Evolutionary conservation across 2,113 vertebrate species (phyloP).

Genomic region (Pelecanoides urinatrix): DNA sequence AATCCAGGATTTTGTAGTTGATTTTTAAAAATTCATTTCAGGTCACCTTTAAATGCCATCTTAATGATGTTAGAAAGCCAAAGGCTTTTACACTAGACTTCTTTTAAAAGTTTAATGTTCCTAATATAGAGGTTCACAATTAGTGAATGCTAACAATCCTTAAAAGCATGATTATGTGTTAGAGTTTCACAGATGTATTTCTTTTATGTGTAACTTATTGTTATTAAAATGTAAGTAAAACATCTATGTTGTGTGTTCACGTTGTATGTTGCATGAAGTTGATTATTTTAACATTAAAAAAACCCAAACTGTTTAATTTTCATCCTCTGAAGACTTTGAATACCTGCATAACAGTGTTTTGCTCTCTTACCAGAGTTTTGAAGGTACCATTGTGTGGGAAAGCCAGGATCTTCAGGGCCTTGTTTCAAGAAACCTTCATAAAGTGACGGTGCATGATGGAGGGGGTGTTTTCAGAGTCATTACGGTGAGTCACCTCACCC

Average conservation of each 20-base stretch:
- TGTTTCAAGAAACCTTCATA: constrained; percentile 81
- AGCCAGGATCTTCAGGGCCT: constrained; percentile 84
- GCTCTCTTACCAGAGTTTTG: constrained; percentile 85
- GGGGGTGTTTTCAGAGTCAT: constrained; percentile 90
- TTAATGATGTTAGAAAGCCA: neutral
- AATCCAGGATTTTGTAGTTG: neutral
- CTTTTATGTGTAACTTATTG: neutral
- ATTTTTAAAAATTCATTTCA: neutral
- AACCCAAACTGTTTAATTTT: neutral
- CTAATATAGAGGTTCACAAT: neutral
- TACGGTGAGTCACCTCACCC: constrained; percentile 72
- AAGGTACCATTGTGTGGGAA: constrained; percentile 96
- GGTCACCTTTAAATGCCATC: neutral
- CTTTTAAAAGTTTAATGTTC: neutral
- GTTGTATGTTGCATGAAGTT: neutral
- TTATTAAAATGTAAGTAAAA: neutral
- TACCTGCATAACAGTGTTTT: neutral
- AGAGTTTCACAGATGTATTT: neutral
- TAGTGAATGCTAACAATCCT: neutral
- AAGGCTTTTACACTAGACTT: neutral
- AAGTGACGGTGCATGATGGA: constrained; percentile 84
- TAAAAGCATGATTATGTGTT: neutral
- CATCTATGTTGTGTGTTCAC: neutral
- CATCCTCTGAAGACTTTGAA: neutral
- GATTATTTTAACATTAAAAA: neutral